Evolutionary conservation across 1,140 invertebrate genomes (phyloP), one percentile per base, ranked within the genome.

Genomic region (Rhopalosiphum maidis): DNA sequence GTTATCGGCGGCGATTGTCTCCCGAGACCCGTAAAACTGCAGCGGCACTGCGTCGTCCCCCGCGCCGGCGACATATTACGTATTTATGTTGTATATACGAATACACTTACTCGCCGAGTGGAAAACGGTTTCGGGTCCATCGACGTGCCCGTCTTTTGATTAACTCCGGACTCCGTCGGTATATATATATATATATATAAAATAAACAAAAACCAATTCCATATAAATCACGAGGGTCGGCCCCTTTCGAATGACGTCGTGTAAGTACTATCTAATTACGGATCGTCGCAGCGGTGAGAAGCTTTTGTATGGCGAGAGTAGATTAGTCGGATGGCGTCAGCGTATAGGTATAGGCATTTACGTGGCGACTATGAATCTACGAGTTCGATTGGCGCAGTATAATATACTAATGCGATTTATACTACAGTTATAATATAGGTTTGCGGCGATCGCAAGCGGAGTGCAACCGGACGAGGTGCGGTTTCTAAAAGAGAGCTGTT

Each of bases 141-240:
- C 55, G 46, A 82, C 54, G 35, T 77, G 30, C 46, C 41, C 60
- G n/a, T 48, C 18, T 91, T 91, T 91, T 91, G 90, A 91, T 91
- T 91, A 91, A 91, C 90, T 77, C 21, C 77, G 48, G 90, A 35
- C 43, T 48, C 37, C 60, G 2, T 41, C 51, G 15, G 60, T 18
- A 9, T 11, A 60, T 60, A 41, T 60, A 60, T 8, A 60, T 60
- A 8, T 54, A 23, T 55, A 77, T 22, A 46, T 51, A 48, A 90
- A 92, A 54, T 37, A 51, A 92, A 48, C 91, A 35, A 92, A 82
- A 92, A 92, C 91, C 46, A 54, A 92, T 92, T 83, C 7, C 35
- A 51, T 51, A 92, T 85, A 92, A 92, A 92, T 92, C 91, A 92
- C 60, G n/a, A 92, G 91, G 90, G 90, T 91, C 25, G n/a, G 25